Evolutionary conservation across 2,888 invertebrate species (phyloP).

Genomic region (Campaea margaritaria): DNA sequence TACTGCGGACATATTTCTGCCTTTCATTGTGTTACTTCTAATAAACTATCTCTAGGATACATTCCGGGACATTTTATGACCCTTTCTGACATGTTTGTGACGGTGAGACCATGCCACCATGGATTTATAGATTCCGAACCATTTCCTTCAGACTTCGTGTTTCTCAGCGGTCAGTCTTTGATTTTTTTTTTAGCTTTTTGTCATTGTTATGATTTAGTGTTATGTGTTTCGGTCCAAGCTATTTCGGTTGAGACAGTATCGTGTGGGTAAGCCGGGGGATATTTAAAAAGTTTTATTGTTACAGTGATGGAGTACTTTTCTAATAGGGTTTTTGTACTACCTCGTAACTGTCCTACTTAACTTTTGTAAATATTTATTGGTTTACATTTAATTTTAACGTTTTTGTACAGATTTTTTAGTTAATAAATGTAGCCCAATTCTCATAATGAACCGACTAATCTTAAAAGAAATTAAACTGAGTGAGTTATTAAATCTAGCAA

Average conservation of each 20-base stretch:
- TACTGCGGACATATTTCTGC: constrained; percentile 58
- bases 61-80: constrained; percentile 72
- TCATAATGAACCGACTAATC: too few species aligned
- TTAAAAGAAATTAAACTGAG: too few species aligned
- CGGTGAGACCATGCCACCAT: constrained; percentile 65
- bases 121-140: constrained; percentile 76
- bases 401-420: too few species aligned
- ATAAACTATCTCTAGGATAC: constrained; percentile 76
- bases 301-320: neutral
- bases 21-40: constrained; percentile 70
- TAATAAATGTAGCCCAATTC: too few species aligned
- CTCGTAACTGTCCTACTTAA: neutral
- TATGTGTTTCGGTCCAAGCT: constrained; percentile 50
- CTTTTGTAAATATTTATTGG: neutral
- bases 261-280: constrained; percentile 7
- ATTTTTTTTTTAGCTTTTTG: constrained; percentile 55
- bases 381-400: too few species aligned
- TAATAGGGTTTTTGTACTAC: neutral
- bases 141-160: constrained; percentile 67
- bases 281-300: constrained; percentile 16
- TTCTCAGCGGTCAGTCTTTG: constrained; percentile 64
- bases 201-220: constrained; percentile 65
- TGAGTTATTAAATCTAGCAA: too few species aligned
- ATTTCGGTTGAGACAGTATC: constrained; percentile 29
- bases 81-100: constrained; percentile 83